Base-by-base conservation (phyloP, 2,888 invertebrate species). In the Drosophila longiperda region DNA sequence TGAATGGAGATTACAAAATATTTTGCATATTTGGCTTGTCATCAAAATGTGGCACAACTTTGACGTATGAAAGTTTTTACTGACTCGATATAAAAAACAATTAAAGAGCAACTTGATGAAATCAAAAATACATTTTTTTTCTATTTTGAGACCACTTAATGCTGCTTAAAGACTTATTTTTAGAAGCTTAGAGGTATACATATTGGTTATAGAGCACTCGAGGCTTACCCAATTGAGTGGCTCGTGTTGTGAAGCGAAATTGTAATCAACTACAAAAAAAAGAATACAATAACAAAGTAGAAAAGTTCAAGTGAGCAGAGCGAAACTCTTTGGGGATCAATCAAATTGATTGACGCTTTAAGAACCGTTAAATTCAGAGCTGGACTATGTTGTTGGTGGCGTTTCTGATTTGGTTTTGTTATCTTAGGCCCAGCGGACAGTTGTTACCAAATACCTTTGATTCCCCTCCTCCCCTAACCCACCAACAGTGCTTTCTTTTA, bases 281-380 rank as follows among this genome's bases (percentile, higher is more conserved):
- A 0, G 6, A 6, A 29, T 5, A 29, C 29, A 29, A 29, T 29
- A 2, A 38, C 17, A 70, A 42, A 73, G 50, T 20, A 29, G 45
- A 69, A 42, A 60, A 60, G 53, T 75, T 63, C 36, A 70, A 73
- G 66, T 54, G 54, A 36, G 57, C 61, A n/a, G 1, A 34, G 45
- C 26, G 52, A 32, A 67, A 73, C 57, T 50, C 70, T 79, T 69
- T 55, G 65, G 68, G 83, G 86, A 83, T 89, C 85, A 80, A 89
- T 86, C 90, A 90, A 67, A 32, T 58, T 86, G 86, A 86, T 66
- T 78, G 86, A 88, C 83, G 71, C 55, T 65, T 73, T 82, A 89
- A 87, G 86, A 66, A 69, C 69, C 75, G 55, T 82, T 74, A 70
- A 69, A 72, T 75, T 75, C 75, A 63, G 61, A 71, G 62, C 63